Conservation (phyloP, 2,888 invertebrate species). For the Mantis religiosa region DNA sequence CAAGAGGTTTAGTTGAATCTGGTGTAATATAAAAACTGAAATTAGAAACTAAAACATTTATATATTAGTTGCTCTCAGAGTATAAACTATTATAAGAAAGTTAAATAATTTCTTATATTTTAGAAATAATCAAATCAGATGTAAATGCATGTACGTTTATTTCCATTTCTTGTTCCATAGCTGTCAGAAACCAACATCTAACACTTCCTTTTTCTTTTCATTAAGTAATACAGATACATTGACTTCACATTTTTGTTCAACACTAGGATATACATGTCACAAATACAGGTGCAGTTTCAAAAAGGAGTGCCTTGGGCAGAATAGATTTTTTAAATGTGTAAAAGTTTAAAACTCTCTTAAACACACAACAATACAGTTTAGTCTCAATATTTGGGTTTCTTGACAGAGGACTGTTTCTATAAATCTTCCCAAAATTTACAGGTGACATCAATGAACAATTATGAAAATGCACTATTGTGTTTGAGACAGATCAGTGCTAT, state of each 20-base stretch:
- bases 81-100: not conserved
- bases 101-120: not conserved
- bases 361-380: not conserved
- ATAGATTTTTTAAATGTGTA: not conserved
- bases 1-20: not conserved
- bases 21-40: not conserved
- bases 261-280: not conserved
- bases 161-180: not conserved
- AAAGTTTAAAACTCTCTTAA: not conserved
- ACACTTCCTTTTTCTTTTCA: not conserved
- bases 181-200: not conserved
- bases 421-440: not conserved
- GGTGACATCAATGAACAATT: not conserved
- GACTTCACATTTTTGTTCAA: not conserved
- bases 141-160: not conserved
- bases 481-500: not conserved
- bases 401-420: not conserved
- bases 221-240: not conserved
- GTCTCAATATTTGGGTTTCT: not conserved
- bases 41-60: not conserved
- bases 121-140: not conserved
- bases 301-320: constrained; percentile 8
- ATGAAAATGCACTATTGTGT: constrained; percentile 5
- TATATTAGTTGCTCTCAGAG: not conserved
- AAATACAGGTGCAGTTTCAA: constrained; percentile 14